phyloP scores from a whole-genome alignment of 1,140 invertebrate species.

The Phthorimaea operculella region DNA sequence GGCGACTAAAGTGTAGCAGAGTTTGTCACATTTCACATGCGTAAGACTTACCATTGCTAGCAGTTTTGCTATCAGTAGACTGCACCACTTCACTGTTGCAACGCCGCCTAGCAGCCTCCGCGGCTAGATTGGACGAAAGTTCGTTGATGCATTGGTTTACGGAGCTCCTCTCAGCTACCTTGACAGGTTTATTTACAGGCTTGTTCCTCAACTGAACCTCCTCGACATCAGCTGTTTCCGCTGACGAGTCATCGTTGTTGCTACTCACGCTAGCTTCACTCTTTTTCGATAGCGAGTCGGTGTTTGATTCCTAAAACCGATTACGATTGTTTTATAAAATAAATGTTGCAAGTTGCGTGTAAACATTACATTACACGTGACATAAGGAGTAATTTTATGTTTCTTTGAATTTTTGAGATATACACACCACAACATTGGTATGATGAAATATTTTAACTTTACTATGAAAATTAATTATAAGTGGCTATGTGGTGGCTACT shows the following conservation, averaged over 20 bases:
- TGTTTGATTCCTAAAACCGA: slow-evolving; percentile 37
- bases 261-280: slow-evolving; percentile 40
- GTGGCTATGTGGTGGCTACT: no score
- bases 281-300: slow-evolving; percentile 49
- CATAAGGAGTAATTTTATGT: no score
- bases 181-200: slow-evolving; percentile 25
- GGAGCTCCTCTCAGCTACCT: slow-evolving; percentile 60
- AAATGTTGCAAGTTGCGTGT: no score
- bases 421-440: no score
- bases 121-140: slow-evolving; percentile 69
- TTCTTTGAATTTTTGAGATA: no score
- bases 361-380: no score
- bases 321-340: no score
- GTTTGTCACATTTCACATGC: background rate
- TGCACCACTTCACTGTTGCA: slow-evolving; percentile 63
- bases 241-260: slow-evolving; percentile 43
- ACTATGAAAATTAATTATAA: no score
- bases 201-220: slow-evolving; percentile 57
- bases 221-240: slow-evolving; percentile 45
- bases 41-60: slow-evolving; percentile 37
- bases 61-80: slow-evolving; percentile 41
- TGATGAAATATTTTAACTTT: no score
- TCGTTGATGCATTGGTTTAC: slow-evolving; percentile 75
- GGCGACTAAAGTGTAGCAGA: no score
- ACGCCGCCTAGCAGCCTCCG: slow-evolving; percentile 50